Percentiles rank a stretch among this genome's conserved stretches.
phyloP scores from a whole-genome alignment of 2,888 invertebrate genomes.

The Tachina fera region DNA sequence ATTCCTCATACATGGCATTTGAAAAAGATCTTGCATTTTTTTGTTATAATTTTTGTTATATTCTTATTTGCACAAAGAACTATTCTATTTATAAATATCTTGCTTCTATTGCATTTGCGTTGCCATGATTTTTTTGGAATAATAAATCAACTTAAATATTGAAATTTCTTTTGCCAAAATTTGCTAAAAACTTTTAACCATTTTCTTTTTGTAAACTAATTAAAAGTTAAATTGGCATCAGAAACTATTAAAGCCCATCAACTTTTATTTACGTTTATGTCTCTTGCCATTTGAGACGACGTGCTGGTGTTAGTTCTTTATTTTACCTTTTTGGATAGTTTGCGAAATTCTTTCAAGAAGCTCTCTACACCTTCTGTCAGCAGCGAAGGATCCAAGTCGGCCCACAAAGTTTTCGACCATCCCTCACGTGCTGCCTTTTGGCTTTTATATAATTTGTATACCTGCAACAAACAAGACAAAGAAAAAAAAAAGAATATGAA shows the following conservation, averaged over 20 bases:
- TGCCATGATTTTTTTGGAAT: background rate
- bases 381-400: slow-evolving; percentile 91
- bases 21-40: too few relatives aligned
- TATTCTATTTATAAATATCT: too few relatives aligned
- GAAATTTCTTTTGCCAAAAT: slow-evolving; percentile 6
- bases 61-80: too few relatives aligned
- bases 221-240: slow-evolving; percentile 72
- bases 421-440: slow-evolving; percentile 90
- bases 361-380: slow-evolving; percentile 94
- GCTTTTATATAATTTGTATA: slow-evolving; percentile 91
- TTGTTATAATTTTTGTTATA: too few relatives aligned
- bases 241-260: slow-evolving; percentile 49
- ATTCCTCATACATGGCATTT: too few relatives aligned
- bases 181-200: slow-evolving; percentile 49
- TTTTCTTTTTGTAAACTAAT: slow-evolving; percentile 70
- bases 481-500: slow-evolving; percentile 6
- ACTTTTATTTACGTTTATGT: slow-evolving; percentile 9
- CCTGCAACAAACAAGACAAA: slow-evolving; percentile 72
- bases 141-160: slow-evolving; percentile 33
- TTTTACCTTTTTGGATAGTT: slow-evolving; percentile 87
- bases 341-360: slow-evolving; percentile 91
- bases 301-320: background rate
- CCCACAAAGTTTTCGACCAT: slow-evolving; percentile 95
- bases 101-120: too few relatives aligned
- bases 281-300: background rate